Base-by-base conservation (phyloP, 2,888 invertebrate genomes). In the Amiota mariae region DNA sequence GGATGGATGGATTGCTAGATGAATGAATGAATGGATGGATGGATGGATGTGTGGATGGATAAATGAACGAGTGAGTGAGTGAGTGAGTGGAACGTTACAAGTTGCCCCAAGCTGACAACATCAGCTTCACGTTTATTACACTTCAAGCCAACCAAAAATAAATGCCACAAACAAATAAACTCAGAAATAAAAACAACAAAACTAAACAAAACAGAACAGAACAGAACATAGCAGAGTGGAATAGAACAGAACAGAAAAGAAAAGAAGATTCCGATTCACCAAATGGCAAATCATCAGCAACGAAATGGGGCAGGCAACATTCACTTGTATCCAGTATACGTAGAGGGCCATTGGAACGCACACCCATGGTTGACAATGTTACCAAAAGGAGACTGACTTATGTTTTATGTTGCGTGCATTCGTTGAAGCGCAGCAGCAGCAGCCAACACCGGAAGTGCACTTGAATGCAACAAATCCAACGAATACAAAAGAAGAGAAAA, bases 371-470 rank as follows among this genome's bases (percentile, higher is more conserved):
- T 82, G 77, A 74, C 77, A 80, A 80, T 82, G 79, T 1, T 46
- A 13, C 48, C 49, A 13, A 24, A 36, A 6, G 6, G 36, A 6
- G 36, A 36, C 36, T 36, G 36, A 36, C 36, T 36, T 36, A 36
- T 36, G 36, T 63, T 63, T 9, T n/a, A 20, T 12, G 47, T 57
- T 59, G 70, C 57, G 48, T 57, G 70, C 70, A 57, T 57, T n/a
- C 70, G 57, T 46, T 57, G 57, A 70, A 59, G 57, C 56, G 46
- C 49, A 67, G 49, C 51, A 46, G 47, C 67, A 15, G 11, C 13
- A n/a, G n/a, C n/a, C n/a, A n/a, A n/a, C 67, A 66, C 84, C 84
- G 83, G 83, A 84, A 79, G 79, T 79, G 68, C 64, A 67, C 11
- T 18, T 48, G 15, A 56, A 57, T 47, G 57, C 11, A 18, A 64